Conservation (phyloP, 2,113 vertebrate species). For the Eurystomus gularis region DNA sequence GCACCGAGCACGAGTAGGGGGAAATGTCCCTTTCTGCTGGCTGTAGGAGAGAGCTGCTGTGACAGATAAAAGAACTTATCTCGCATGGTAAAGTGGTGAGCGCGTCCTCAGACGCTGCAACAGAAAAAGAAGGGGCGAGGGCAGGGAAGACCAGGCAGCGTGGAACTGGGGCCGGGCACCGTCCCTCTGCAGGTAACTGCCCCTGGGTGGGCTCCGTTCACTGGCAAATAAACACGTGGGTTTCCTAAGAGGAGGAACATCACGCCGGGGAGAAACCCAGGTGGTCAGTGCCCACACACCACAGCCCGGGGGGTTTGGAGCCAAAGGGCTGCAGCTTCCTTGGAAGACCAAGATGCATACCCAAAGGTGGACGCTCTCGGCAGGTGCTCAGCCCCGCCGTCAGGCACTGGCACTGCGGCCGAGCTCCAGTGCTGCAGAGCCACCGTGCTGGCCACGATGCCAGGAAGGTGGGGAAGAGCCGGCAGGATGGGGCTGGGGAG, state of each 20-base stretch:
- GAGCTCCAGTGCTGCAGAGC: background rate
- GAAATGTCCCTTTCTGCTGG: background rate
- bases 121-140: background rate
- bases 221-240: background rate
- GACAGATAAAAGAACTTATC: background rate
- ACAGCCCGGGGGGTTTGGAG: background rate
- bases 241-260: background rate
- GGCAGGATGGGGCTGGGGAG: rapidly evolving
- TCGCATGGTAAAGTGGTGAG: background rate
- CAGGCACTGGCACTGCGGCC: rapidly evolving
- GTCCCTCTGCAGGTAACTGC: background rate
- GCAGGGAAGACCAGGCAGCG: background rate
- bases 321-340: background rate
- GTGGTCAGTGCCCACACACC: background rate
- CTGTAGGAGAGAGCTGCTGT: background rate
- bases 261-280: background rate
- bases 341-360: background rate
- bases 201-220: background rate
- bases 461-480: background rate
- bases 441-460: rapidly evolving
- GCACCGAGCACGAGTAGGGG: background rate
- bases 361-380: background rate
- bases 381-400: background rate
- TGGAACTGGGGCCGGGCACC: background rate
- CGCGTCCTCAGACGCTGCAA: background rate